Conservation (phyloP, 2,797 vertebrate genomes). For the Picus viridis region DNA sequence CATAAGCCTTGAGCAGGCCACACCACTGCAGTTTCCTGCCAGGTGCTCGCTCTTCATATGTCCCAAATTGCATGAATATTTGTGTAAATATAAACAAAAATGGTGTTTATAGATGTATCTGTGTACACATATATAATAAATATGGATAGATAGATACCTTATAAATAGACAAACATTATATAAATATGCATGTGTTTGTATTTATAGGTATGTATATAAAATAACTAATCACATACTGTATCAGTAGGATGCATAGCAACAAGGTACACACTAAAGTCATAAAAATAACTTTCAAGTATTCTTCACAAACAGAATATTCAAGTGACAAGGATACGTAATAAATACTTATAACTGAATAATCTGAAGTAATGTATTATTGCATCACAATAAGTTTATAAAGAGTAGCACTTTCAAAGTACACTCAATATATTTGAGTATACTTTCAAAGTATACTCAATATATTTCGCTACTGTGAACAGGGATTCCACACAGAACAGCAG, state of each 20-base stretch:
- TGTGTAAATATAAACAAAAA: background rate
- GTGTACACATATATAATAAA: background rate
- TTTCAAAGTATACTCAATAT: background rate
- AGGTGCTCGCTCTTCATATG: background rate
- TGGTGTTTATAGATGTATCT: background rate
- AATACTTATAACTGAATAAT: background rate
- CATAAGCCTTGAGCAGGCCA: background rate
- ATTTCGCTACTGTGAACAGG: background rate
- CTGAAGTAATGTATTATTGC: background rate
- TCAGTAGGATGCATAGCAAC: background rate
- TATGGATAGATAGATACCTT: too few relatives aligned
- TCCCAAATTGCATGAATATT: background rate
- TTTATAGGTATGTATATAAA: background rate
- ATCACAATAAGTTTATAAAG: background rate
- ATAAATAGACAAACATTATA: background rate
- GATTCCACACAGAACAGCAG: constrained; percentile 11
- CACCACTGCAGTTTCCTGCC: background rate
- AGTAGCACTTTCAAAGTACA: background rate
- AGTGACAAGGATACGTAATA: background rate
- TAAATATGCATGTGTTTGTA: background rate
- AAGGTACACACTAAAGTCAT: background rate
- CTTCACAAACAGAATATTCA: background rate
- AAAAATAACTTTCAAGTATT: background rate
- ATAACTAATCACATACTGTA: background rate
- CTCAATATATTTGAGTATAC: background rate